A percentile compares a stretch with the other conserved stretches of the same genome.
These are phyloP conservation scores for Pimephales promelas DNA, from an alignment of 2,113 vertebrate species.

Conservation along the genomic window DNA sequence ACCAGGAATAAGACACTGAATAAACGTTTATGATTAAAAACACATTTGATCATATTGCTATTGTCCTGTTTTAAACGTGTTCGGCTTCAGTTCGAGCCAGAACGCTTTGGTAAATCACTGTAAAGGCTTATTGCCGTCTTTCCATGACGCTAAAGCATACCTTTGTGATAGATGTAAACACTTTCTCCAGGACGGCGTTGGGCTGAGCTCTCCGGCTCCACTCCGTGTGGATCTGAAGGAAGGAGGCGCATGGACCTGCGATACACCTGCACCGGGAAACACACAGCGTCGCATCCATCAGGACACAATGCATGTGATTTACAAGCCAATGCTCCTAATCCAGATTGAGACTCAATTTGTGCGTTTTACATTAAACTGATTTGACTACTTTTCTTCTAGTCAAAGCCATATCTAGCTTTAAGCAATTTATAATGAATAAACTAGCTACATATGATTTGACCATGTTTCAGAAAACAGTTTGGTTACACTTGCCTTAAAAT, in stretches of 20 bases:
- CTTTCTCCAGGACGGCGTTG: slow-evolving; percentile 94
- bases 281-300: not conserved
- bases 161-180: slow-evolving; percentile 94
- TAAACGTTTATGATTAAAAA: not conserved
- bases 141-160: slow-evolving; percentile 63
- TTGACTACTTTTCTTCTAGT: no score
- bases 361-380: not conserved
- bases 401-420: no score
- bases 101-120: not conserved
- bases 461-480: no score
- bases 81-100: not conserved
- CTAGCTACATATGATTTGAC: no score
- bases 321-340: not conserved
- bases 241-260: slow-evolving; percentile 84
- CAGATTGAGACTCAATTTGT: not conserved
- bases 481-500: no score
- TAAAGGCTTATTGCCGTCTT: not conserved
- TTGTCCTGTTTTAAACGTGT: not conserved
- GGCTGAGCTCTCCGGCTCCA: slow-evolving; percentile 80
- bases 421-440: no score
- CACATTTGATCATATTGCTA: not conserved
- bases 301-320: not conserved
- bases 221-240: slow-evolving; percentile 82
- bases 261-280: slow-evolving; percentile 81
- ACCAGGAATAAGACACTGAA: not conserved